Conservation (phyloP, 2,888 invertebrate genomes). For the Phyllotreta cruciferae region DNA sequence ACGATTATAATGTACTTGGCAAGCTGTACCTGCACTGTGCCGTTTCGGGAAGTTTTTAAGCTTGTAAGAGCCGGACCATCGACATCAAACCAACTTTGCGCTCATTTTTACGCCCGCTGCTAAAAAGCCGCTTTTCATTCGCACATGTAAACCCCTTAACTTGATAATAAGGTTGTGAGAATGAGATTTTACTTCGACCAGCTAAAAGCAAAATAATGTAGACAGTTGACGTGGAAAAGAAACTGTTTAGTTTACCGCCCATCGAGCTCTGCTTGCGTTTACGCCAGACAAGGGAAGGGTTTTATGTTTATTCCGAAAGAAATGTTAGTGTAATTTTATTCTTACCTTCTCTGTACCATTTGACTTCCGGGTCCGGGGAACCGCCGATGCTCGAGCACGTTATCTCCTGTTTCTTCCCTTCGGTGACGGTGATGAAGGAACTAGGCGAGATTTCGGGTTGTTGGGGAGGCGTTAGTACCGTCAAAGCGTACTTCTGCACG, state of each 20-base stretch:
- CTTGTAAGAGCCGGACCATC: conserved; percentile 8
- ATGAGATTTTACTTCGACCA: conserved; percentile 30
- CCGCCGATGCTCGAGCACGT: conserved; percentile 86
- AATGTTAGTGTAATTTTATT: not conserved
- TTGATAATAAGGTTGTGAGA: conserved; percentile 37
- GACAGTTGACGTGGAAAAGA: conserved; percentile 20
- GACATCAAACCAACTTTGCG: conserved; percentile 17
- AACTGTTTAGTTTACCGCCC: conserved; percentile 20
- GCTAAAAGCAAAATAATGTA: conserved; percentile 30
- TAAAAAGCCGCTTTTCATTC: conserved; percentile 23
- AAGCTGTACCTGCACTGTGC: not conserved
- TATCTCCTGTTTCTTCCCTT: conserved; percentile 78
- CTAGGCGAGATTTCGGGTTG: conserved; percentile 81
- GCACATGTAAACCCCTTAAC: conserved; percentile 34
- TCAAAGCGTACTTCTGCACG: conserved; percentile 82
- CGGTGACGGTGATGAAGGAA: conserved; percentile 79
- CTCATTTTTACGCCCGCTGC: conserved; percentile 30
- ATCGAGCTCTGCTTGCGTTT: too few species aligned
- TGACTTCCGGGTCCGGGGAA: conserved; percentile 87
- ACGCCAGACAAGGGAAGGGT: too few species aligned
- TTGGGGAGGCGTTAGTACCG: conserved; percentile 85
- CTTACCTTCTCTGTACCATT: conserved; percentile 78
- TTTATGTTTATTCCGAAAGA: not conserved
- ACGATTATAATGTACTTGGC: too few species aligned
- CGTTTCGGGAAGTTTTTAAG: conserved; percentile 23